Percentiles rank a stretch among this genome's conserved stretches.
Conservation (phyloP, 2,888 invertebrate species). For the Apoderus coryli region DNA sequence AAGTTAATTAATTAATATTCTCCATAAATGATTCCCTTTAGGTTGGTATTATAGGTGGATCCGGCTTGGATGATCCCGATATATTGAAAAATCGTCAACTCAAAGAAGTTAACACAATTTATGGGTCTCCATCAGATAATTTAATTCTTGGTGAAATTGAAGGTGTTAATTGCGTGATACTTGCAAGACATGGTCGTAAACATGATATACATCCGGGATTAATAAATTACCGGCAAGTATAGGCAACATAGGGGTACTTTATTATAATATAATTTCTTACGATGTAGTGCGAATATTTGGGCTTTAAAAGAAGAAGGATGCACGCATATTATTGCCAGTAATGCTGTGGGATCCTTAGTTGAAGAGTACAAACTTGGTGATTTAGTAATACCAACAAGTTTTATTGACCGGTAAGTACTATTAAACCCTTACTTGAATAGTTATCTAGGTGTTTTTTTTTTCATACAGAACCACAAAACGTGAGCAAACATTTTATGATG, state of each 20-base stretch:
- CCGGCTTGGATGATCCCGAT: constrained; percentile 79
- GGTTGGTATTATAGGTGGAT: constrained; percentile 98
- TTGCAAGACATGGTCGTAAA: constrained; percentile 59
- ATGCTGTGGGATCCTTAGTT: constrained; percentile 84
- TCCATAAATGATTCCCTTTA: too few relatives aligned
- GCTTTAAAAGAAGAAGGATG: constrained; percentile 76
- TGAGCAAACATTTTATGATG: constrained; percentile 77
- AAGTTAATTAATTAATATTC: too few relatives aligned
- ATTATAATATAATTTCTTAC: too few relatives aligned
- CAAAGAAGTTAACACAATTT: constrained; percentile 49
- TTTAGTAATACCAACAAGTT: constrained; percentile 74
- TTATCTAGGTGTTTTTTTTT: too few relatives aligned
- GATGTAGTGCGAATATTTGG: constrained; percentile 85
- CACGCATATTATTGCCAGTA: constrained; percentile 85
- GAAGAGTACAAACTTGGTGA: constrained; percentile 81
- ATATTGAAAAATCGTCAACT: constrained; percentile 59
- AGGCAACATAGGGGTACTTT: too few relatives aligned
- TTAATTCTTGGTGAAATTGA: constrained; percentile 59
- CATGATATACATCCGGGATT: constrained; percentile 59
- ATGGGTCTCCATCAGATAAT: constrained; percentile 70
- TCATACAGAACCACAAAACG: constrained; percentile 43
- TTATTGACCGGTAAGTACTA: constrained; percentile 77
- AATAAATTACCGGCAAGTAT: constrained; percentile 85
- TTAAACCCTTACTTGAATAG: too few relatives aligned
- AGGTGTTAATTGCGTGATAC: constrained; percentile 56